Evolutionary conservation across 2,113 vertebrate species (phyloP).

Genomic region (Chaetorhynchus papuensis): DNA sequence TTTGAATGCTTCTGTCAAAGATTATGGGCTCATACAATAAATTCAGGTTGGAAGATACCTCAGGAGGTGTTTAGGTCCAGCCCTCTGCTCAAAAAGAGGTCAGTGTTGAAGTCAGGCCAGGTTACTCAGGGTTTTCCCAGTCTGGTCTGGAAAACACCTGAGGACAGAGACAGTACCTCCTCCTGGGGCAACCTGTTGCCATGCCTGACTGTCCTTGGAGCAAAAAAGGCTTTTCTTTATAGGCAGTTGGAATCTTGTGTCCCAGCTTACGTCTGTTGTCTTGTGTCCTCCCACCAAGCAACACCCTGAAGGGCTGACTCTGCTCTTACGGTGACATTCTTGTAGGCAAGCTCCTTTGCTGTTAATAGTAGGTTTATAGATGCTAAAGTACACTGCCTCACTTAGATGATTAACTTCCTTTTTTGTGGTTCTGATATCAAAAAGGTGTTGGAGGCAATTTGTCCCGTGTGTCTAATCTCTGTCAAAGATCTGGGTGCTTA

Average conservation of each 20-base stretch:
- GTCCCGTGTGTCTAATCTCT: background rate
- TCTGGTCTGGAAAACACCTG: background rate
- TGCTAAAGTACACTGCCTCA: background rate
- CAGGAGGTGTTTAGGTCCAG: background rate
- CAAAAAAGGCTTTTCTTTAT: background rate
- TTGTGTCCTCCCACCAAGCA: background rate
- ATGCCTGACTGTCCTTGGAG: background rate
- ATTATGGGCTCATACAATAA: background rate
- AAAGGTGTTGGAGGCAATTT: background rate
- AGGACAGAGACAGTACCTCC: background rate
- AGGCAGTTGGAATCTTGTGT: background rate
- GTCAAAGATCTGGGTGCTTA: background rate
- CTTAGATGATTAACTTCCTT: background rate
- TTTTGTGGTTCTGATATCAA: background rate
- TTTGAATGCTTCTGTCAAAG: background rate
- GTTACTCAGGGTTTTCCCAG: background rate
- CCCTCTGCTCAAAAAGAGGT: background rate
- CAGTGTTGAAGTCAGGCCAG: background rate
- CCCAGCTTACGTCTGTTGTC: background rate
- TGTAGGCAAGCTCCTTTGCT: background rate
- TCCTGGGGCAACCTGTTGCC: background rate
- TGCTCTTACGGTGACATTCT: background rate
- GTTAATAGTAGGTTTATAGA: background rate
- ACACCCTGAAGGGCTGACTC: background rate
- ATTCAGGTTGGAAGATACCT: background rate